These are phyloP conservation scores for Augochlorella aurata DNA, from an alignment of 2,888 invertebrate genomes.

Conservation along the genomic window DNA sequence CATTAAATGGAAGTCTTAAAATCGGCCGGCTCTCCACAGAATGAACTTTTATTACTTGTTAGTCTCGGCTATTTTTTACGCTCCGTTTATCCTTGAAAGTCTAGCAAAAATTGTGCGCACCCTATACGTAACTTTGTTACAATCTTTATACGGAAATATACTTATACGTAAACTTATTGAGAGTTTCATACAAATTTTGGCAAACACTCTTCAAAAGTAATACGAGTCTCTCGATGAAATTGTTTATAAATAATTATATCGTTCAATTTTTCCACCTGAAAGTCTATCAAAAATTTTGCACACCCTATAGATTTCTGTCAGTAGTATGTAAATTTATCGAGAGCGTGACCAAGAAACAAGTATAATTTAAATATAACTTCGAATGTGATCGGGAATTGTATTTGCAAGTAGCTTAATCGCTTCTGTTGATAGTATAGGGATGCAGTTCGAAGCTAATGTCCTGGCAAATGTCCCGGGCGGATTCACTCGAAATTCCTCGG, in stretches of 20 bases:
- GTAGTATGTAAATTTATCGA: too few relatives aligned
- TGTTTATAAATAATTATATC: too few relatives aligned
- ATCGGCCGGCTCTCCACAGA: not conserved
- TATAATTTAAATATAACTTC: too few relatives aligned
- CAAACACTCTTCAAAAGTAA: too few relatives aligned
- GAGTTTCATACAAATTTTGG: too few relatives aligned
- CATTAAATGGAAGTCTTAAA: not conserved
- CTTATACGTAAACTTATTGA: too few relatives aligned
- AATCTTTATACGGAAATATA: too few relatives aligned
- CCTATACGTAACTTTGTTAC: too few relatives aligned
- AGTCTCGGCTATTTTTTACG: not conserved
- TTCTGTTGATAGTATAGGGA: not conserved
- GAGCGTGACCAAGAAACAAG: too few relatives aligned
- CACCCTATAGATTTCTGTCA: too few relatives aligned
- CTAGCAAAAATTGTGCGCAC: not conserved
- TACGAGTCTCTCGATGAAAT: too few relatives aligned
- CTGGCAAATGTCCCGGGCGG: too few relatives aligned
- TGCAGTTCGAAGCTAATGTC: not conserved
- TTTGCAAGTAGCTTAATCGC: not conserved
- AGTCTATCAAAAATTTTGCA: not conserved
- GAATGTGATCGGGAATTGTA: not conserved
- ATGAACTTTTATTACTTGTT: not conserved
- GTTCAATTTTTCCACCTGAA: not conserved
- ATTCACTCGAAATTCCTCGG: slow-evolving; percentile 9
- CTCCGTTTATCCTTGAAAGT: not conserved